Evolutionary conservation across 2,888 invertebrate genomes (phyloP).

Genomic region (Megaustenia siamemsis): DNA sequence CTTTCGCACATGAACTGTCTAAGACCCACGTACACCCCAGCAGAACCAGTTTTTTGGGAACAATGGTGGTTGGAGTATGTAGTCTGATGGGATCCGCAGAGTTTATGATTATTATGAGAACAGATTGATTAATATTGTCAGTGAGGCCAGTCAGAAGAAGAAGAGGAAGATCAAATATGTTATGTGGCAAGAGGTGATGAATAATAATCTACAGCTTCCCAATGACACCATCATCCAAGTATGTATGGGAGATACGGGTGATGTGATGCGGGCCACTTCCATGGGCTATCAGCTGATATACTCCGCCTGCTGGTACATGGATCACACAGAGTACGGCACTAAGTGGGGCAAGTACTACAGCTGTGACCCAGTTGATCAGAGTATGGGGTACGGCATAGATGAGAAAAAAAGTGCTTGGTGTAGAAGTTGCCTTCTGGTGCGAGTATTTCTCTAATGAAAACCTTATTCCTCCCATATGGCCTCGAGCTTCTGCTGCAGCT

Average conservation of each 20-base stretch:
- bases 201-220: conserved; percentile 76
- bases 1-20: conserved; percentile 66
- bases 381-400: conserved; percentile 75
- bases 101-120: conserved; percentile 74
- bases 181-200: conserved; percentile 80
- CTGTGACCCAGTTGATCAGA: conserved; percentile 84
- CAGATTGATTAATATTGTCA: conserved; percentile 70
- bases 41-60: conserved; percentile 37
- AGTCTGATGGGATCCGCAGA: conserved; percentile 65
- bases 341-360: conserved; percentile 79
- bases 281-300: conserved; percentile 74
- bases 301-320: conserved; percentile 78
- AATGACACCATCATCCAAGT: conserved; percentile 78
- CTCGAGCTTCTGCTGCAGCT: conserved; percentile 74
- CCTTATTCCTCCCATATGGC: conserved; percentile 86
- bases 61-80: conserved; percentile 4
- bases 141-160: conserved; percentile 65
- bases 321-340: conserved; percentile 77
- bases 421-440: conserved; percentile 79
- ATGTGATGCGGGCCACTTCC: conserved; percentile 73
- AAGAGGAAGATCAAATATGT: conserved; percentile 72
- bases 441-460: conserved; percentile 82
- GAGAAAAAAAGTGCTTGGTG: conserved; percentile 79
- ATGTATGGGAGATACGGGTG: conserved; percentile 77
- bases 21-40: neutral